Percentiles rank a stretch among this genome's conserved stretches.
Evolutionary conservation across 2,113 vertebrate species (phyloP).

Genomic region (Dinomys branickii): DNA sequence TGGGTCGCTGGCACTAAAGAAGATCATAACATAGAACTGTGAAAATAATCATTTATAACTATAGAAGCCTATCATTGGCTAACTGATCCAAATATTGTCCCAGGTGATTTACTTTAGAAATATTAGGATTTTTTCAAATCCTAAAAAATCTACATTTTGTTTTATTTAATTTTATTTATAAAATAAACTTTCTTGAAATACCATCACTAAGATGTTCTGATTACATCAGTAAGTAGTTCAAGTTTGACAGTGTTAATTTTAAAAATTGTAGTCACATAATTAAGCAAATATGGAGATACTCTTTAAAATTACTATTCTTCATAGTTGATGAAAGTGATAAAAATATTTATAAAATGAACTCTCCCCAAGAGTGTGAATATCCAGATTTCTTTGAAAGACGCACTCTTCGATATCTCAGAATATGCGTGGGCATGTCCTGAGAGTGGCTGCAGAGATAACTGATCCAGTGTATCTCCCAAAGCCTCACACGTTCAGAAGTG

Average conservation of each 20-base stretch:
- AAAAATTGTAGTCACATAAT: not conserved
- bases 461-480: not conserved
- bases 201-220: not conserved
- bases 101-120: not conserved
- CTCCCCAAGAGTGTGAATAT: not conserved
- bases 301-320: not conserved
- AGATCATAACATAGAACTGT: not conserved
- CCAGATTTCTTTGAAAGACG: not conserved
- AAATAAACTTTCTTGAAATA: not conserved
- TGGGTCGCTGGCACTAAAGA: not conserved
- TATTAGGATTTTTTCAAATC: not conserved
- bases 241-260: not conserved
- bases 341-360: not conserved
- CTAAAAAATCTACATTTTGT: not conserved
- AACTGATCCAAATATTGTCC: not conserved
- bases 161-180: slow-evolving; percentile 23
- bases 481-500: not conserved
- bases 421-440: not conserved
- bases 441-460: not conserved
- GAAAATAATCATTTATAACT: slow-evolving; percentile 6
- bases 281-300: not conserved
- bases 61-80: not conserved
- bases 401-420: not conserved
- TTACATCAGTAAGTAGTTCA: not conserved
- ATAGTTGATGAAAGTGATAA: not conserved